phyloP scores from a whole-genome alignment of 2,113 vertebrate species.

The Dunckerocampus dactyliophorus region DNA sequence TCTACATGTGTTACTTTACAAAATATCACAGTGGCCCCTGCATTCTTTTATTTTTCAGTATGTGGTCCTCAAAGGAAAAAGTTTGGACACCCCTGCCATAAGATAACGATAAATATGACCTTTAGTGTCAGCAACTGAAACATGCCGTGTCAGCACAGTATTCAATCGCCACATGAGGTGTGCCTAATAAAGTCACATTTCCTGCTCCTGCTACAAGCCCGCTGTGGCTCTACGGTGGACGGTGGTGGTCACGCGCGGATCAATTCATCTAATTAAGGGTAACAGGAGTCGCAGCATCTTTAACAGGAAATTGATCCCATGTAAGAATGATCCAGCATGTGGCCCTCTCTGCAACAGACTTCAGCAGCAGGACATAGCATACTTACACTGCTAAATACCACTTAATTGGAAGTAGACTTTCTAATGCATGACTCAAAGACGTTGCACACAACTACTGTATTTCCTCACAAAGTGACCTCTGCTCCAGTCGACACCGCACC shows the following conservation, averaged over 20 bases:
- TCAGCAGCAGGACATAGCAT: background rate
- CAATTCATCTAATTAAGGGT: conserved; percentile 62
- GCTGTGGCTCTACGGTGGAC: conserved; percentile 39
- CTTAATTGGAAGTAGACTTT: too few relatives aligned
- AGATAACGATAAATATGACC: background rate
- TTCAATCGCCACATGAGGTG: background rate
- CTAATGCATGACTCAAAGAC: too few relatives aligned
- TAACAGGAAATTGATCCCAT: conserved; percentile 52
- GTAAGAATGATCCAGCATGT: conserved; percentile 42
- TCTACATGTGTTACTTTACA: too few relatives aligned
- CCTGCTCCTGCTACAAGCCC: conserved; percentile 15
- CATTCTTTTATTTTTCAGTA: too few relatives aligned
- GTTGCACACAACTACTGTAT: background rate
- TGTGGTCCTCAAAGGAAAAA: too few relatives aligned
- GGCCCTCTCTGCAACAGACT: conserved; percentile 24
- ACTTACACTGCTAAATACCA: too few relatives aligned
- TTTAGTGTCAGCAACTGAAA: background rate
- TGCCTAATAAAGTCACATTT: conserved; percentile 5
- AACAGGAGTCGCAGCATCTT: conserved; percentile 55
- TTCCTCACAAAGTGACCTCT: background rate
- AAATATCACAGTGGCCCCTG: too few relatives aligned
- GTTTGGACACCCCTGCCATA: background rate
- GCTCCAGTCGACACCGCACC: background rate
- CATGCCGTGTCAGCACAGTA: background rate
- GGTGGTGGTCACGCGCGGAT: conserved; percentile 30